Percentiles rank a stretch among this genome's conserved stretches.
phyloP scores from a whole-genome alignment of 2,888 invertebrate genomes.

The Megastigmus dorsalis region DNA sequence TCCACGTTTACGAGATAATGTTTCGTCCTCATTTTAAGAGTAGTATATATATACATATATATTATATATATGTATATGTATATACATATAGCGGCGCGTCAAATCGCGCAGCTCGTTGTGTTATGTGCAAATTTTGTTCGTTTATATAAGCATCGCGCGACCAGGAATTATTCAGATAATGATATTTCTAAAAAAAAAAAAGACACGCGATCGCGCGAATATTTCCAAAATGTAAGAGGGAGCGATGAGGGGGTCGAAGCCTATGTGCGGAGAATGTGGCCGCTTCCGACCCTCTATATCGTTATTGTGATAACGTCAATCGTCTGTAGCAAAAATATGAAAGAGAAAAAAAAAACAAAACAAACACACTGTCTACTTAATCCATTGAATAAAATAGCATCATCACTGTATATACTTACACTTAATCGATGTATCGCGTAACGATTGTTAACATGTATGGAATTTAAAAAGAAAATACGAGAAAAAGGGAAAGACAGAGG shows the following conservation, averaged over 20 bases:
- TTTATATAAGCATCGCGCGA: conserved; percentile 40
- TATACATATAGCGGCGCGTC: conserved; percentile 23
- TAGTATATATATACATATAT: conserved; percentile 36
- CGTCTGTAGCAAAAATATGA: conserved; percentile 67
- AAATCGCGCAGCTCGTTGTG: conserved; percentile 38
- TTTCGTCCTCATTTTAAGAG: conserved; percentile 45
- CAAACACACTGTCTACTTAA: conserved; percentile 67
- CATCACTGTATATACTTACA: conserved; percentile 68
- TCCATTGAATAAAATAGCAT: conserved; percentile 71
- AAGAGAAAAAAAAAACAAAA: conserved; percentile 23
- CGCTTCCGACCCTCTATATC: conserved; percentile 65
- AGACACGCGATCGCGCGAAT: conserved; percentile 10
- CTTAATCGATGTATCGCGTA: conserved; percentile 71
- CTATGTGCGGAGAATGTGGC: conserved; percentile 23
- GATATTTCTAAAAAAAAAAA: conserved; percentile 39
- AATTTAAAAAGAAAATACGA: not conserved
- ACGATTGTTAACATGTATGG: conserved; percentile 57
- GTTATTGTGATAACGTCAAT: conserved; percentile 73
- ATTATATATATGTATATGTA: conserved; percentile 30
- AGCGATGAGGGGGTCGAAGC: conserved; percentile 31
- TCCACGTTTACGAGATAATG: conserved; percentile 40
- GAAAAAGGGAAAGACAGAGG: conserved; percentile 1
- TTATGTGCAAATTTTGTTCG: conserved; percentile 50
- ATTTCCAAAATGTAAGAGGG: conserved; percentile 43
- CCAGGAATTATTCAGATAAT: not conserved